A percentile compares a stretch with the other conserved stretches of the same genome.
These are phyloP conservation scores for Bimastos eiseni DNA, from an alignment of 2,888 invertebrate species.

Conservation along the genomic window DNA sequence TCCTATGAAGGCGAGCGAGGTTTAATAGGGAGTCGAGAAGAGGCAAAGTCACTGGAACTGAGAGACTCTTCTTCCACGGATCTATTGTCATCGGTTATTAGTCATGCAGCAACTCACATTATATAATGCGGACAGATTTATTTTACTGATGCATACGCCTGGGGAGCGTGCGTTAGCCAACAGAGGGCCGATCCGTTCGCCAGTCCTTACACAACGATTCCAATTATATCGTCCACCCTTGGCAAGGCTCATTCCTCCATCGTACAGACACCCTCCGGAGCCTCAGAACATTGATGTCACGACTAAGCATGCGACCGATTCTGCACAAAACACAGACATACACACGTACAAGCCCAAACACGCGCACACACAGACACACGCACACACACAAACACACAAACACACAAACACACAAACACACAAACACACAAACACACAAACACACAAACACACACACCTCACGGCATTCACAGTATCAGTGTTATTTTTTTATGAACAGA, in stretches of 20 bases:
- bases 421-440: too few relatives aligned
- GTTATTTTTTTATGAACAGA: too few relatives aligned
- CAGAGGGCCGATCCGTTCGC: not conserved
- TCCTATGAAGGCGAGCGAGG: not conserved
- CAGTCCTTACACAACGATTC: not conserved
- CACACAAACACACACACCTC: too few relatives aligned
- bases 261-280: not conserved
- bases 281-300: not conserved
- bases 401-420: too few relatives aligned
- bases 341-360: not conserved
- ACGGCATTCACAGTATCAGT: too few relatives aligned
- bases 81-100: not conserved
- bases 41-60: not conserved
- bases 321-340: not conserved
- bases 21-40: not conserved
- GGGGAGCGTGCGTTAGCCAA: not conserved
- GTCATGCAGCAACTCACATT: not conserved
- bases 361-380: too few relatives aligned
- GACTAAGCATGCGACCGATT: slow-evolving; percentile 13
- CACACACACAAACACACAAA: not conserved
- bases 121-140: not conserved
- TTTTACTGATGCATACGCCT: not conserved
- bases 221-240: not conserved
- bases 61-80: not conserved
- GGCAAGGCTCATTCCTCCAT: not conserved